These are phyloP conservation scores for Chelon labrosus DNA, from an alignment of 2,797 vertebrate genomes.

Conservation along the genomic window DNA sequence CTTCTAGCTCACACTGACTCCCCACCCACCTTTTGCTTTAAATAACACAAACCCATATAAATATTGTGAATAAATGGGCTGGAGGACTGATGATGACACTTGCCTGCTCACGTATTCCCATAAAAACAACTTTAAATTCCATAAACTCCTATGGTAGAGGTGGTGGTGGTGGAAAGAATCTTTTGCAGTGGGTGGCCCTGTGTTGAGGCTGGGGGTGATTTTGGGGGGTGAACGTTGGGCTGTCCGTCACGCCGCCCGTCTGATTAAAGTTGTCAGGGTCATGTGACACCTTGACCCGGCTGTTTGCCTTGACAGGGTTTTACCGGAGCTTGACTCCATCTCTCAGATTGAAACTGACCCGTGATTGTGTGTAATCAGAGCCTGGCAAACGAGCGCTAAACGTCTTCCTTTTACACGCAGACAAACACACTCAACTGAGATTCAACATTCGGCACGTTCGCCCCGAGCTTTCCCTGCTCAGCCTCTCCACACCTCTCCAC, in stretches of 20 bases:
- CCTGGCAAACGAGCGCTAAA: conserved; percentile 16
- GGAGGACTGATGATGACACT: no score
- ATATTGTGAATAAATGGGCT: no score
- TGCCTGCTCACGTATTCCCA: background rate
- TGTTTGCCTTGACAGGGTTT: conserved; percentile 39
- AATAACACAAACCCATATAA: no score
- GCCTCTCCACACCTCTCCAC: no score
- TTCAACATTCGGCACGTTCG: no score
- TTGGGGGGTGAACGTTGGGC: background rate
- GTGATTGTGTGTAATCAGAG: conserved; percentile 34
- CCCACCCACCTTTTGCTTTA: no score
- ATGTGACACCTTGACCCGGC: conserved; percentile 49
- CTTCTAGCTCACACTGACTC: no score
- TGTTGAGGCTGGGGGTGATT: conserved; percentile 18
- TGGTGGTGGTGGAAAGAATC: background rate
- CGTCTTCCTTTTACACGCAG: background rate
- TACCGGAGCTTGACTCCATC: conserved; percentile 33
- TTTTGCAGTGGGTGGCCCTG: conserved; percentile 44
- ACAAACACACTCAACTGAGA: conserved; percentile 10
- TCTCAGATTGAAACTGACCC: conserved; percentile 42
- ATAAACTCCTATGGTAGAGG: background rate
- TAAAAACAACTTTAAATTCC: background rate
- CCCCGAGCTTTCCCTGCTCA: no score
- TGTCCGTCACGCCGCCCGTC: conserved; percentile 19
- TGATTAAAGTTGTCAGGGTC: conserved; percentile 59